phyloP scores from a whole-genome alignment of 2,113 vertebrate species.

The Asarcornis scutulata region DNA sequence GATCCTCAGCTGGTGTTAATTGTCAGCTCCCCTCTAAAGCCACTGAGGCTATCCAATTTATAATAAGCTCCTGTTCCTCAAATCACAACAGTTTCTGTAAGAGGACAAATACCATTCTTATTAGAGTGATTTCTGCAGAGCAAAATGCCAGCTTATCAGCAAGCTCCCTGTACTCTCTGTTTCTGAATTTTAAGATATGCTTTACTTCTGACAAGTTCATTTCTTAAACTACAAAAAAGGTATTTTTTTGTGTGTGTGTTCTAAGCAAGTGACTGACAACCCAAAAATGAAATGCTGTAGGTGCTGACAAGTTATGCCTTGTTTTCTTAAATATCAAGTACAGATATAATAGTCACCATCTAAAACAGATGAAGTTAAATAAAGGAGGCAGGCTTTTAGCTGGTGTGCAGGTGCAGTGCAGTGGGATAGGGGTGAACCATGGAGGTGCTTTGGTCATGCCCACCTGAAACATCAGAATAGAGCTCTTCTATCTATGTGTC shows the following conservation, averaged over 20 bases:
- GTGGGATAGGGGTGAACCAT: rapidly evolving
- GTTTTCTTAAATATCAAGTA: neutral
- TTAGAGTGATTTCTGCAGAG: neutral
- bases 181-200: neutral
- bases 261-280: neutral
- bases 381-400: neutral
- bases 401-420: rapidly evolving
- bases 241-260: neutral
- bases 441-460: neutral
- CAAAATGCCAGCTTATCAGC: neutral
- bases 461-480: neutral
- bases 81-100: neutral
- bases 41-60: neutral
- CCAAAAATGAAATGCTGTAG: neutral
- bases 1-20: slow-evolving; percentile 6
- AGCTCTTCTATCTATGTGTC: neutral
- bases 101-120: neutral
- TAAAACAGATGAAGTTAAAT: neutral
- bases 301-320: neutral
- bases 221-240: neutral
- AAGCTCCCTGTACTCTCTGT: neutral
- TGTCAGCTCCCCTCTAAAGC: neutral
- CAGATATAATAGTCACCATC: rapidly evolving
- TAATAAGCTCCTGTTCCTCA: neutral
- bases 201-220: neutral